Conservation (phyloP, 2,113 vertebrate genomes). For the Ammodytes marinus region DNA sequence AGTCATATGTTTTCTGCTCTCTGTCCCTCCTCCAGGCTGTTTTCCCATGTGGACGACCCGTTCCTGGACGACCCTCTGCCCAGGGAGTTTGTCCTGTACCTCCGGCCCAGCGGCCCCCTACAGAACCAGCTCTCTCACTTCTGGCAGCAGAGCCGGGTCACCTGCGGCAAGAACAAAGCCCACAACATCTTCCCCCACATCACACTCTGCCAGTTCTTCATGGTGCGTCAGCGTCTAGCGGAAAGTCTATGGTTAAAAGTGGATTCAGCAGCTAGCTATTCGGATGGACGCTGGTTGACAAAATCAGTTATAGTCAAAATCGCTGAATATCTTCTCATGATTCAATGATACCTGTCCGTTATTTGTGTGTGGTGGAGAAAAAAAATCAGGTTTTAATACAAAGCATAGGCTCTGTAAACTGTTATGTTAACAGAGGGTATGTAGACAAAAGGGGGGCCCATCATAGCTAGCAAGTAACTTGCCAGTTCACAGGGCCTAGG, state of each 20-base stretch:
- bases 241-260: not conserved
- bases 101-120: conserved; percentile 93
- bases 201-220: conserved; percentile 98
- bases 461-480: too few species aligned
- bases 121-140: conserved; percentile 95
- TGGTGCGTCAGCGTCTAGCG: conserved; percentile 84
- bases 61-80: conserved; percentile 95
- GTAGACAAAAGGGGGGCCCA: too few species aligned
- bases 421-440: too few species aligned
- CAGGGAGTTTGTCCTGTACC: conserved; percentile 95
- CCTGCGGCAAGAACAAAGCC: conserved; percentile 97
- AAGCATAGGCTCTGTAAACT: too few species aligned
- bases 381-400: too few species aligned
- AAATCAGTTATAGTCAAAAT: too few species aligned
- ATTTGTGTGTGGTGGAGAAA: too few species aligned
- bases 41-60: conserved; percentile 96
- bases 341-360: too few species aligned
- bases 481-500: too few species aligned
- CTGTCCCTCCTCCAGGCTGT: conserved; percentile 85
- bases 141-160: conserved; percentile 95
- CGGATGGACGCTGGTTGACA: not conserved
- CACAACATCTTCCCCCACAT: conserved; percentile 99
- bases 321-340: too few species aligned
- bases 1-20: not conserved
- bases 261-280: not conserved